Percentiles rank a stretch among this genome's conserved stretches.
These are phyloP conservation scores for Isaurus tuberculatus DNA, from an alignment of 92 coral and sea anemone species.

Conservation along the genomic window DNA sequence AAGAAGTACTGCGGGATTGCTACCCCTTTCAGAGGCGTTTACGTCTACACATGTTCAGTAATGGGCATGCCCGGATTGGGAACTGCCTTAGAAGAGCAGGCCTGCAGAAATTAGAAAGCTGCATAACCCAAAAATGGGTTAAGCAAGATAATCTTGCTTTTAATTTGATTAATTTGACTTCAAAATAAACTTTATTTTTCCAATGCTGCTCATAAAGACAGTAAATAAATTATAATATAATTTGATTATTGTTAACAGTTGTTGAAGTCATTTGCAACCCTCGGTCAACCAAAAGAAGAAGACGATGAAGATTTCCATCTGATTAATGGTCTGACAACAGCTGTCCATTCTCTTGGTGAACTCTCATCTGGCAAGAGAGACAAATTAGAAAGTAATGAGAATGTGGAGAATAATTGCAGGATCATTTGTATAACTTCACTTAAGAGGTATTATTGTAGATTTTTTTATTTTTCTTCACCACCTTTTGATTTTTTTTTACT, in stretches of 20 bases:
- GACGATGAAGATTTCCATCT: conserved; percentile 77
- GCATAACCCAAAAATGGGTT: too few species aligned
- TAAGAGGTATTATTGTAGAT: conserved; percentile 87
- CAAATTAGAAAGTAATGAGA: conserved; percentile 53
- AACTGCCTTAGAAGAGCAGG: too few species aligned
- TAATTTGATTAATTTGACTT: not conserved
- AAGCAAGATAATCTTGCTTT: too few species aligned
- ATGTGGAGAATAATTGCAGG: conserved; percentile 67
- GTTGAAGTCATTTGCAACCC: conserved; percentile 85
- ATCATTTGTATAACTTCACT: conserved; percentile 88
- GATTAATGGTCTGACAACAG: conserved; percentile 80
- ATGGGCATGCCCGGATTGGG: too few species aligned
- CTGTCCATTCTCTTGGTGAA: conserved; percentile 86
- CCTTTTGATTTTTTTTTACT: not conserved
- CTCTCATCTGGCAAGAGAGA: conserved; percentile 70
- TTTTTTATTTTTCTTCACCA: too few species aligned
- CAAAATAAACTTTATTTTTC: not conserved
- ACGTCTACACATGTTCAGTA: too few species aligned
- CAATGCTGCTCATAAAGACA: not conserved
- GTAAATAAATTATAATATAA: not conserved
- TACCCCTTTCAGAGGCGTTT: too few species aligned
- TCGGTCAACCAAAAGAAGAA: conserved; percentile 82
- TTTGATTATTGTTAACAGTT: conserved; percentile 46
- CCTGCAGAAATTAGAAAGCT: too few species aligned
- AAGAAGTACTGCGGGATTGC: too few species aligned